These are phyloP conservation scores for Glossophaga mutica DNA, from an alignment of 2,797 vertebrate species.

Conservation along the genomic window DNA sequence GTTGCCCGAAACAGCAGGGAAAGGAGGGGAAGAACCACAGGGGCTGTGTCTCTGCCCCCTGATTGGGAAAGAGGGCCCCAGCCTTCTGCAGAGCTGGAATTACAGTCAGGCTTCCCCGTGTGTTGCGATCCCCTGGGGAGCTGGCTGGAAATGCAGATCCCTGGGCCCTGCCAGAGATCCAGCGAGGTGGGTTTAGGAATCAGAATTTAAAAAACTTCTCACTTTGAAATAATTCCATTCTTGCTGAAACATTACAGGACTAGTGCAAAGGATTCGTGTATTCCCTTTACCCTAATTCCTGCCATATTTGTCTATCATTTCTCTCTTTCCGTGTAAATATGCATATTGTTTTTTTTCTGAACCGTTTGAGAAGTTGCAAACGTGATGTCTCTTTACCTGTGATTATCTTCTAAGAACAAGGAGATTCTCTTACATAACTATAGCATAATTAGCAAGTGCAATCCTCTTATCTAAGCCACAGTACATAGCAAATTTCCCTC, in stretches of 20 bases:
- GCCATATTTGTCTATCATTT: not conserved
- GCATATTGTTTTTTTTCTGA: not conserved
- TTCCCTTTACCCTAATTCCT: not conserved
- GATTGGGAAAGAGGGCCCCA: not conserved
- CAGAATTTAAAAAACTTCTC: not conserved
- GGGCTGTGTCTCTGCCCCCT: not conserved
- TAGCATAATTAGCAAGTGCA: not conserved
- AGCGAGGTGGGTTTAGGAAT: not conserved
- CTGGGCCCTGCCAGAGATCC: not conserved
- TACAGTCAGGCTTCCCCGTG: not conserved
- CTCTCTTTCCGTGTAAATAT: not conserved
- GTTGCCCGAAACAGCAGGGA: not conserved
- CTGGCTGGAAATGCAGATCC: not conserved
- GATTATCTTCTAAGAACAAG: not conserved
- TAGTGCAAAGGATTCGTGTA: not conserved
- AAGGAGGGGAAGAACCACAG: not conserved
- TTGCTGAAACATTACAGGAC: not conserved
- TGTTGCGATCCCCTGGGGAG: not conserved
- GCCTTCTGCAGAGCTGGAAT: not conserved
- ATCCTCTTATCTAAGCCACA: not conserved
- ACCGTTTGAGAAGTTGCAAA: not conserved
- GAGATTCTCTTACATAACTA: not conserved
- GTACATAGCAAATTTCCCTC: not conserved
- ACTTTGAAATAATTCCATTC: not conserved
- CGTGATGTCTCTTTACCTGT: not conserved